Evolutionary conservation across 2,113 vertebrate species (phyloP), one percentile per base, ranked within the genome.

Genomic region (Corythoichthys haematopterus): DNA sequence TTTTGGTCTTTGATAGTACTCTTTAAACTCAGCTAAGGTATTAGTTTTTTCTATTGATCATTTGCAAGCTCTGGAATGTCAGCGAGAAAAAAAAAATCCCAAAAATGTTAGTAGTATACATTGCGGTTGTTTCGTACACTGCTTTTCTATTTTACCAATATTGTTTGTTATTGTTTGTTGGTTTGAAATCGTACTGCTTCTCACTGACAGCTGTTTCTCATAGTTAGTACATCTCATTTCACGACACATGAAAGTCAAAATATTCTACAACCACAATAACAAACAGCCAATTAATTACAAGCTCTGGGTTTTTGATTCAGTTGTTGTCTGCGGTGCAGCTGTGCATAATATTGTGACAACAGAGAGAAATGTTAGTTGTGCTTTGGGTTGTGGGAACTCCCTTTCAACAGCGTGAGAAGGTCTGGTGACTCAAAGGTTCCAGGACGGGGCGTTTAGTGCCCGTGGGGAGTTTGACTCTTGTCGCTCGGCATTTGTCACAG

Each of bases 401-500:
- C 33, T 57, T 33, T 33, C 6, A 14, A 57, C 55, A 10, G 20
- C 16, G 52, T 55, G 52, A 9, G 20, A 55, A 55, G 52, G 55
- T 6, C 11, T 35, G 11, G 55, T 57, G 55, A 57, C 20, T 57
- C 55, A 57, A 33, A 57, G 33, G 12, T 57, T 57, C 55, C 55
- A 57, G 10, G 12, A 57, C 33, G 55, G 55, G 53, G 28, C 53
- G 53, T 56, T 56, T 11, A 35, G 12, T 28, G 33, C 4, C 28
- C 55, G 33, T 14, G 12, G 55, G 55, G 55, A 57, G 55, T 35
- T 57, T 14, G 55, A 35, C 33, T 36, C 6, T 28, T 57, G 55
- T 57, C 33, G 55, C 55, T 57, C 12, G 55, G 55, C 33, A 57
- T 57, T 57, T 57, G 55, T 57, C 33, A 57, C 33, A 12, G 55